Percentiles rank a stretch among this genome's conserved stretches.
Conservation (phyloP, 2,113 vertebrate genomes). For the Numida meleagris region DNA sequence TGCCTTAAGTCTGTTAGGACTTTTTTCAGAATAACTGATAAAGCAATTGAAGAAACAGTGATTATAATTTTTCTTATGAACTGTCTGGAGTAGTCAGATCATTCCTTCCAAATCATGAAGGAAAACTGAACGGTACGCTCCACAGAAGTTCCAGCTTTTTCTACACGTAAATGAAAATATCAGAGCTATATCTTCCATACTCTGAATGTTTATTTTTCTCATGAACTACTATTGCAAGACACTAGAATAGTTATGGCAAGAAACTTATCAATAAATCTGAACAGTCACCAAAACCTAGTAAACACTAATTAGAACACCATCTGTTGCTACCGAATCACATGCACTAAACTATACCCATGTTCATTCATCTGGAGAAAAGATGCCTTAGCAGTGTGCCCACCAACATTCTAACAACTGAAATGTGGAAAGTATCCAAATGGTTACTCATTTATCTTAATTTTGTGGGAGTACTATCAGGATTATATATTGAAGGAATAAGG, state of each 20-base stretch:
- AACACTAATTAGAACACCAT: not conserved
- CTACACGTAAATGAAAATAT: not conserved
- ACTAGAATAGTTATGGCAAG: not conserved
- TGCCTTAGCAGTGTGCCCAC: not conserved
- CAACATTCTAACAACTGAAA: not conserved
- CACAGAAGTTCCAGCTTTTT: not conserved
- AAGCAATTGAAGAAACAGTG: not conserved
- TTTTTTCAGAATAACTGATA: not conserved
- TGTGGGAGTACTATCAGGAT: not conserved
- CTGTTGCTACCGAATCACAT: not conserved
- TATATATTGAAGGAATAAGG: not conserved
- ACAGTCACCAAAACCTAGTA: not conserved
- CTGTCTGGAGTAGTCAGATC: not conserved
- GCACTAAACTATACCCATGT: not conserved
- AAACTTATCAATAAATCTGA: not conserved
- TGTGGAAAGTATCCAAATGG: fast-evolving
- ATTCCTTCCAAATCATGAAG: not conserved
- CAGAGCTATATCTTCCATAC: fast-evolving
- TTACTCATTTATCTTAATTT: not conserved
- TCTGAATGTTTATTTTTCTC: not conserved
- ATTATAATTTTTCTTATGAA: not conserved
- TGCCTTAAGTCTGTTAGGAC: not conserved
- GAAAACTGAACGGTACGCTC: not conserved
- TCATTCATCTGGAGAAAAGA: not conserved
- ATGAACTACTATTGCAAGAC: not conserved